These are phyloP conservation scores for Proisotoma minuta DNA, from an alignment of 2,888 invertebrate genomes.

Conservation along the genomic window DNA sequence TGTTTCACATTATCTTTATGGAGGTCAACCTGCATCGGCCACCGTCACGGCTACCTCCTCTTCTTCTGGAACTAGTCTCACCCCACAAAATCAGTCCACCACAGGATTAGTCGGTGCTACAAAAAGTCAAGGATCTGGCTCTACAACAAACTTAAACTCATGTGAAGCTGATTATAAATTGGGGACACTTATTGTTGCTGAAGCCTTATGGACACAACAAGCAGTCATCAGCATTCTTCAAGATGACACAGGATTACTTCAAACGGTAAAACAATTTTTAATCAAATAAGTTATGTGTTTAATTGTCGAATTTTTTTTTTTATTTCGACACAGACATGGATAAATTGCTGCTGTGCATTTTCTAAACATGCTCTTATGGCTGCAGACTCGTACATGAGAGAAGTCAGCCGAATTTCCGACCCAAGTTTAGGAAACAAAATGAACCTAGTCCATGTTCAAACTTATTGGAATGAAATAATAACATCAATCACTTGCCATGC, in stretches of 20 bases:
- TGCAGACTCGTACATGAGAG: constrained; percentile 43
- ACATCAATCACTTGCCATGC: constrained; percentile 38
- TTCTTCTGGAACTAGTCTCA: neutral
- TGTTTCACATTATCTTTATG: constrained; percentile 38
- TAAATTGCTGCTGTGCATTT: constrained; percentile 40
- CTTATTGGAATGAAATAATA: constrained; percentile 45
- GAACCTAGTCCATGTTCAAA: constrained; percentile 42
- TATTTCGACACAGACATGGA: constrained; percentile 44
- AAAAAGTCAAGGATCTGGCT: too few species aligned
- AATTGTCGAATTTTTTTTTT: neutral
- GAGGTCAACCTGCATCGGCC: constrained; percentile 16
- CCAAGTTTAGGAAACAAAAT: constrained; percentile 35
- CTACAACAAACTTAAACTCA: constrained; percentile 14
- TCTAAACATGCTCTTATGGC: constrained; percentile 40
- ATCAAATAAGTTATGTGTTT: neutral
- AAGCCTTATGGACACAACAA: constrained; percentile 45
- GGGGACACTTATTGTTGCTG: constrained; percentile 41
- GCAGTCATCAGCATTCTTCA: constrained; percentile 39
- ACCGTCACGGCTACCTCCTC: neutral
- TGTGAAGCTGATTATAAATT: constrained; percentile 40
- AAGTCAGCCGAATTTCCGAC: constrained; percentile 27
- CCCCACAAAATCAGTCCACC: neutral
- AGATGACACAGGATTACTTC: constrained; percentile 43
- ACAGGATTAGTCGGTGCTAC: neutral
- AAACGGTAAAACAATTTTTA: constrained; percentile 32